These are phyloP conservation scores for Bubo blakistoni DNA, from an alignment of 2,113 vertebrate genomes.

Conservation along the genomic window DNA sequence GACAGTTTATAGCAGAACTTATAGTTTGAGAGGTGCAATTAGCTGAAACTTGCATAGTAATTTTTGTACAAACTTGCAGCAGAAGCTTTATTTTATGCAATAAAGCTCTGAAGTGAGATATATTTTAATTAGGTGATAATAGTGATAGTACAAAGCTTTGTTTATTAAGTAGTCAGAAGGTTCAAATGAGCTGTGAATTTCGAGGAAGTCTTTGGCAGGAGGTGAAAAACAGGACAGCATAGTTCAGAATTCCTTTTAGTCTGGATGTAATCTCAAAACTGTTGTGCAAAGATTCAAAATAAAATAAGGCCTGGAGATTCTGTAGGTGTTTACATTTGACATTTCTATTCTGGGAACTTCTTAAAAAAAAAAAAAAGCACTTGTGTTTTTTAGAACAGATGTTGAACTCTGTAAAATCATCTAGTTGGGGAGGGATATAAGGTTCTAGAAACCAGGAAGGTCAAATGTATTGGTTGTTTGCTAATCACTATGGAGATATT, in stretches of 20 bases:
- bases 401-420: background rate
- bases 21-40: constrained; percentile 44
- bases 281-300: background rate
- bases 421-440: background rate
- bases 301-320: background rate
- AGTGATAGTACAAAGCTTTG: constrained; percentile 64
- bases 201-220: constrained; percentile 46
- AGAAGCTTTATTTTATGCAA: constrained; percentile 54
- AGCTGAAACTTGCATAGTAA: constrained; percentile 18
- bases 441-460: background rate
- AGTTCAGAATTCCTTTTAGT: background rate
- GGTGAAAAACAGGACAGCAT: constrained; percentile 1
- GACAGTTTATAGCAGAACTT: constrained; percentile 14
- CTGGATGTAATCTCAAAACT: background rate
- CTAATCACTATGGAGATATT: background rate
- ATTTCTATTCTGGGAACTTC: background rate
- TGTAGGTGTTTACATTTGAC: background rate
- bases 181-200: constrained; percentile 71
- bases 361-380: background rate
- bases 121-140: constrained; percentile 74
- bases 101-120: constrained; percentile 65
- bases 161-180: constrained; percentile 72
- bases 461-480: background rate
- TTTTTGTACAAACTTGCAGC: constrained; percentile 56
- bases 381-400: background rate